Evolutionary conservation across 2,888 invertebrate genomes (phyloP), one percentile per base, ranked within the genome.

Genomic region (Idaea biselata): DNA sequence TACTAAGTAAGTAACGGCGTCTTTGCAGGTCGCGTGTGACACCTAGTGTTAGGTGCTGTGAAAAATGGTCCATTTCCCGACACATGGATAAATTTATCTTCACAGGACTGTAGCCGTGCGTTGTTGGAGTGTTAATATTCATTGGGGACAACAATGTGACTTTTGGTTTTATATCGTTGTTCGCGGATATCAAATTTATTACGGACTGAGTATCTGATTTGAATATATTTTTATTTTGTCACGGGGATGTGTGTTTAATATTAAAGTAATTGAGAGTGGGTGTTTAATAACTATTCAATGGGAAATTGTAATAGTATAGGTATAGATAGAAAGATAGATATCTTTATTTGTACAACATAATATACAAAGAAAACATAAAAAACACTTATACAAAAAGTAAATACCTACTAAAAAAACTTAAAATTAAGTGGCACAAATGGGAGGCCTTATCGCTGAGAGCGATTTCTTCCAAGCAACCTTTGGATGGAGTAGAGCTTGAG

Each of bases 31-130:
- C 80, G 84, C 87, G 74, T 80, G 80, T 79, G 80, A 79, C 89
- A 89, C 89, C 88, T 84, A 89, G 84, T 87, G 89, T 88, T 90
- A 89, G 90, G 89, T 88, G 89, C 87, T 81, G 87, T 91, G 88
- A 88, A 88, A 89, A 92, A 91, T 92, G 91, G 89, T 82, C 88
- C 89, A 85, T 86, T 85, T 83, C 83, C 83, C 81, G 78, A 78
- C 85, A 81, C 75, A 83, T 83, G 88, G 91, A 92, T 92, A 91
- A 91, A 91, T 92, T 91, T 88, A 91, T 90, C 91, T 82, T 78
- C 82, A 83, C 80, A 84, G 79, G 81, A 82, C 83, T 85, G 84
- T 84, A 88, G 86, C 88, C 82, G 67, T 71, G 79, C 85, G 84
- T 85, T 91, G 87, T 84, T 83, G 81, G 80, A 81, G 83, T 88